These are phyloP conservation scores for Zootermopsis nevadensis DNA, from an alignment of 2,888 invertebrate genomes.

Conservation along the genomic window DNA sequence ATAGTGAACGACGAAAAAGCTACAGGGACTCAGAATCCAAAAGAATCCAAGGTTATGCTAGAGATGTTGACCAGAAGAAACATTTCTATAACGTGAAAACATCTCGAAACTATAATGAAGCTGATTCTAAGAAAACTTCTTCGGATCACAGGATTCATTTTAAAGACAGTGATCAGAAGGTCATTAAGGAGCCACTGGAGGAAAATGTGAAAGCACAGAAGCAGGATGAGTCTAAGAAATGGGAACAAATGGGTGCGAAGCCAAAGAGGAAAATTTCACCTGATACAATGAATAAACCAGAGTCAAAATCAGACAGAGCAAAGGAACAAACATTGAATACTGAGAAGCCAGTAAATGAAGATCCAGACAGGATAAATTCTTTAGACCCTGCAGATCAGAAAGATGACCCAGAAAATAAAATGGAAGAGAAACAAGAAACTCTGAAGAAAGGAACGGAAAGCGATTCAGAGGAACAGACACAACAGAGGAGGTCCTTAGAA, in stretches of 20 bases:
- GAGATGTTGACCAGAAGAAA: slow-evolving; percentile 31
- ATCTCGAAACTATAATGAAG: slow-evolving; percentile 15
- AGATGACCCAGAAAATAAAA: slow-evolving; percentile 59
- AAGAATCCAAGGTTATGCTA: slow-evolving; percentile 21
- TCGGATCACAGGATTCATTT: slow-evolving; percentile 1
- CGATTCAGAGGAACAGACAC: neutral
- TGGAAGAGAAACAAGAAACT: slow-evolving; percentile 66
- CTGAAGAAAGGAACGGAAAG: neutral
- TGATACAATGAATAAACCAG: neutral
- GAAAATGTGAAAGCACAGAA: slow-evolving; percentile 27
- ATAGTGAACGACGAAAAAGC: slow-evolving; percentile 32
- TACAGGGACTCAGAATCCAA: slow-evolving; percentile 36
- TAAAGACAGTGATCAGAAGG: slow-evolving; percentile 10
- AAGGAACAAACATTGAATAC: slow-evolving; percentile 52
- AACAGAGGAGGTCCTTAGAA: neutral
- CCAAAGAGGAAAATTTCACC: slow-evolving; percentile 36
- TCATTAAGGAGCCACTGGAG: slow-evolving; percentile 6
- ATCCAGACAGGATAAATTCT: neutral
- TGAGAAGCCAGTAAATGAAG: neutral
- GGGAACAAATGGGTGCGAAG: slow-evolving; percentile 48
- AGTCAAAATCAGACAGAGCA: slow-evolving; percentile 22
- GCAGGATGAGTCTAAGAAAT: slow-evolving; percentile 39
- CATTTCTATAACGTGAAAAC: slow-evolving; percentile 12
- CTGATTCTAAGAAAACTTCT: slow-evolving; percentile 16
- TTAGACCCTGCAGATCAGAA: neutral